Evolutionary conservation across 2,888 invertebrate genomes (phyloP), one percentile per base, ranked within the genome.

Genomic region (Thymelicus sylvestris): DNA sequence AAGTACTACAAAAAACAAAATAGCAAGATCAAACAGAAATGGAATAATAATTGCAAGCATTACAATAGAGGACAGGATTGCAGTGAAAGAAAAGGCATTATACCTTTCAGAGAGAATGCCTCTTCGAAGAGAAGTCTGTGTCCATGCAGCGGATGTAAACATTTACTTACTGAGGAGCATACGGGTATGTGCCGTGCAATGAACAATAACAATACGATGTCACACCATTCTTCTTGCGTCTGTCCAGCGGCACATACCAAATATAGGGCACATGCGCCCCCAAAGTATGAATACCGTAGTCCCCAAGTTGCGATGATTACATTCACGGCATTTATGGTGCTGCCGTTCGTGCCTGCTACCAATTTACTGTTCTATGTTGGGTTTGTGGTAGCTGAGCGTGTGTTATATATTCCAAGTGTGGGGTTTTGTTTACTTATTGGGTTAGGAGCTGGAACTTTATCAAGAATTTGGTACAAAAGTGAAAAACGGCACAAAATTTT

Each of bases 321-420:
- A 89, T 95, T 96, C 78, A 93, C 96, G 76, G 96, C 97, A 66
- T 96, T 99, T 84, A 95, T 98, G 85, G 95, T 97, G 78, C 94
- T 99, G 79, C 98, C 99, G 74, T 99, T 99, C 93, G 95, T 99
- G 83, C 99, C 99, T 76, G 99, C 99, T 75, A 97, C 98, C 81
- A 99, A 99, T 95, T 94, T 99, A 80, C 96, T 99, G 91, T 98
- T 99, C 94, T 99, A 99, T 91, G 99, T 99, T 73, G 99, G 99
- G 65, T 99, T 99, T 91, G 99, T 99, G 78, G 97, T 99, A 70
- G 99, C 99, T 73, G 99, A 99, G 93, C 95, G 99, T 76, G 97
- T 99, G 77, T 95, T 99, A 76, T 99, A 99, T 93, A 95, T 99
- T 88, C 99, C 99, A 66, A 98, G 98, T 93, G 97, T 99, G 83